Evolutionary conservation across 2,888 invertebrate species (phyloP).

Genomic region (Sphaerophoria rueppellii): DNA sequence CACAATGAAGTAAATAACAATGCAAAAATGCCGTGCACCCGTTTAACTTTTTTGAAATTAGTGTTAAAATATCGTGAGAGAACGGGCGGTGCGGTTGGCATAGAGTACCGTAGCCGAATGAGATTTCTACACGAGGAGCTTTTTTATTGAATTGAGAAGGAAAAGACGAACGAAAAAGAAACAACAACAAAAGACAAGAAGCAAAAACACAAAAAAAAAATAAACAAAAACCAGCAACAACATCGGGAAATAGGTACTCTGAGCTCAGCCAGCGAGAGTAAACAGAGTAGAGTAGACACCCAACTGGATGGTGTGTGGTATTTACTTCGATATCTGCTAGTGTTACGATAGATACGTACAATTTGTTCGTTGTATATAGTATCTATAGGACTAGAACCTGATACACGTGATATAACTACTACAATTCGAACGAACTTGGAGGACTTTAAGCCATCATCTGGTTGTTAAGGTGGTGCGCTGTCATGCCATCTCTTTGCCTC

Average conservation of each 20-base stretch:
- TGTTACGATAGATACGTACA: conserved; percentile 11
- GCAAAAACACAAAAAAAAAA: conserved; percentile 42
- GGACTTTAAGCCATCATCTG: conserved; percentile 35
- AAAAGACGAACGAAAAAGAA: conserved; percentile 54
- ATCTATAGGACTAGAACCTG: conserved; percentile 28
- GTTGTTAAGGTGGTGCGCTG: conserved; percentile 37
- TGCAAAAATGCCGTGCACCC: conserved; percentile 33
- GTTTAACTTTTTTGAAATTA: not conserved
- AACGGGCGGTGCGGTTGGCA: conserved; percentile 67
- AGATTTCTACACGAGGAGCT: conserved; percentile 70
- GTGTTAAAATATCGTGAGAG: conserved; percentile 48
- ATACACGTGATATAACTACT: conserved; percentile 70
- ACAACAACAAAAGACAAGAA: conserved; percentile 53
- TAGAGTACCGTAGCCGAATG: conserved; percentile 72
- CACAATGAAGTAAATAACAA: not conserved
- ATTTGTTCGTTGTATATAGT: conserved; percentile 21
- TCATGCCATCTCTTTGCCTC: conserved; percentile 23
- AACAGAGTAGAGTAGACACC: not conserved
- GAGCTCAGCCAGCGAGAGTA: conserved; percentile 24
- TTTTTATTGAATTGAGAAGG: conserved; percentile 72
- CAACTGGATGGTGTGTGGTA: conserved; percentile 61
- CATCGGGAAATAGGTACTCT: conserved; percentile 34
- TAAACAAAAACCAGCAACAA: conserved; percentile 22
- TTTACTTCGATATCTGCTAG: conserved; percentile 53
- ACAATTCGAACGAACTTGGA: conserved; percentile 39